Evolutionary conservation across 2,113 vertebrate species (phyloP).

Genomic region (Xiphorhynchus elegans): DNA sequence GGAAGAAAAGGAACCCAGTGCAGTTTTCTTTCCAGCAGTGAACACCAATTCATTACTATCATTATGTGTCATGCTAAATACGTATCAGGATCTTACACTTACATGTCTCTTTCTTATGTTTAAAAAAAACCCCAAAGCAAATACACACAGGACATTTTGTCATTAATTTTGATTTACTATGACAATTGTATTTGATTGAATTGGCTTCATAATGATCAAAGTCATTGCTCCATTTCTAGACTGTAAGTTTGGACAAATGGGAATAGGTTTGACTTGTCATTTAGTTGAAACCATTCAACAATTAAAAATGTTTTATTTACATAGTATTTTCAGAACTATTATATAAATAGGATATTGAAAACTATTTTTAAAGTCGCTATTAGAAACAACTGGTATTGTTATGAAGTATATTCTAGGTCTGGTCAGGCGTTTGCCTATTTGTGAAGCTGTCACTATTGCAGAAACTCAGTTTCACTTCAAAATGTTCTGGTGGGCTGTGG

Average conservation of each 20-base stretch:
- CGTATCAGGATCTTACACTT: neutral
- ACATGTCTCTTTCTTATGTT: neutral
- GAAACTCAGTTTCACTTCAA: neutral
- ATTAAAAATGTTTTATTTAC: neutral
- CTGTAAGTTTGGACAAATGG: neutral
- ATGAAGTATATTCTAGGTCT: neutral
- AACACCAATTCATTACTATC: neutral
- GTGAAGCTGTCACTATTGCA: neutral
- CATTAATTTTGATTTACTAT: neutral
- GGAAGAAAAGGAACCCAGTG: neutral
- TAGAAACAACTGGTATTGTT: neutral
- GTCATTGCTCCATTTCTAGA: neutral
- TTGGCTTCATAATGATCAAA: neutral
- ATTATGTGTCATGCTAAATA: neutral
- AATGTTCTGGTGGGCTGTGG: neutral
- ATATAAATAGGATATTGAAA: neutral
- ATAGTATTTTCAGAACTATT: neutral
- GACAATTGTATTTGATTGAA: neutral
- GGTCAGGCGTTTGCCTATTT: neutral
- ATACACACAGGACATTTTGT: neutral
- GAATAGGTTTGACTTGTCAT: neutral
- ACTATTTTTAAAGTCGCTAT: neutral
- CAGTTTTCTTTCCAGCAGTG: neutral
- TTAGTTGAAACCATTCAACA: neutral
- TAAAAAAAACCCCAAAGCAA: neutral